Evolutionary conservation across 2,113 vertebrate genomes (phyloP).

Genomic region (Typhlomys cinereus): DNA sequence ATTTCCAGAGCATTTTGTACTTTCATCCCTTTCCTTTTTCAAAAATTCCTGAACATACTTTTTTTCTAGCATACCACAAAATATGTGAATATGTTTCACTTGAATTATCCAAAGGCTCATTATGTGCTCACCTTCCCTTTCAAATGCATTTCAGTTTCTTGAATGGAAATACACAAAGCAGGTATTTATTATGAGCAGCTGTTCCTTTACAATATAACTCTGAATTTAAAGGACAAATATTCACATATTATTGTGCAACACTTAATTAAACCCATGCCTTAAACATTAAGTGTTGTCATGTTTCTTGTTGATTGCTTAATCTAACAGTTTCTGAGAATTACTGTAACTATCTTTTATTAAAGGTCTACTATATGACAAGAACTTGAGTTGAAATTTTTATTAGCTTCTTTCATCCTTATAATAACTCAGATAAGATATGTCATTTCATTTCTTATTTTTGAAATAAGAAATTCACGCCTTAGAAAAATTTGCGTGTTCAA

Average conservation of each 20-base stretch:
- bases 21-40: background rate
- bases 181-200: background rate
- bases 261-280: background rate
- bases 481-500: background rate
- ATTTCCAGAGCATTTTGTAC: background rate
- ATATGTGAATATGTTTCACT: background rate
- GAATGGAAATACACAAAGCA: background rate
- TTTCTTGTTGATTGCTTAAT: background rate
- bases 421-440: background rate
- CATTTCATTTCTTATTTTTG: slow-evolving; percentile 22
- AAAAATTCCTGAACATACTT: background rate
- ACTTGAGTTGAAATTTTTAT: background rate
- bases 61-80: background rate
- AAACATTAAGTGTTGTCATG: background rate
- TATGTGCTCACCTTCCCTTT: background rate
- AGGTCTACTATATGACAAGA: background rate
- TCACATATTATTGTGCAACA: background rate
- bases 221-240: slow-evolving; percentile 42
- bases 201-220: background rate
- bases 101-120: background rate
- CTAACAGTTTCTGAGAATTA: background rate
- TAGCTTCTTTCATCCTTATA: background rate
- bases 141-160: background rate
- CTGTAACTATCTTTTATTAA: background rate
- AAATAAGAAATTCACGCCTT: background rate